Percentiles rank a stretch among this genome's conserved stretches.
phyloP scores from a whole-genome alignment of 2,888 invertebrate genomes.

The Chaitophorus viminalis region DNA sequence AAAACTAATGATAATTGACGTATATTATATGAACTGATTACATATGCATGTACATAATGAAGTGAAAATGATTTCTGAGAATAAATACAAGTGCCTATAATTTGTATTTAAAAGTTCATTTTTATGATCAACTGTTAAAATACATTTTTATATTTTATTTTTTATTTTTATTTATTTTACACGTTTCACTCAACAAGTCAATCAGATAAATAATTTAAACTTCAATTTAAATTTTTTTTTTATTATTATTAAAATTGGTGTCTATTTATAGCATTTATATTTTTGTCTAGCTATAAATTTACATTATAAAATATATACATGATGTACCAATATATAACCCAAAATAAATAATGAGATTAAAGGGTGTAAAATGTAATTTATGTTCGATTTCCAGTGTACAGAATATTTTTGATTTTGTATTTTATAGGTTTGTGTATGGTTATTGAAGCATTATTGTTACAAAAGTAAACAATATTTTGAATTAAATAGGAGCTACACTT shows the following conservation, averaged over 20 bases:
- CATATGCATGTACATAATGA: slow-evolving; percentile 22
- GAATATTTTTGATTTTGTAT: too few species aligned
- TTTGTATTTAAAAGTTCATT: slow-evolving; percentile 5
- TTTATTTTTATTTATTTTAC: not conserved
- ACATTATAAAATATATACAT: too few species aligned
- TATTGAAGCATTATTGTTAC: too few species aligned
- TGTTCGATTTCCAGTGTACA: too few species aligned
- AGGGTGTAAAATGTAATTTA: too few species aligned
- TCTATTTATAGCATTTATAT: not conserved
- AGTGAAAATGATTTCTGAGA: slow-evolving; percentile 2
- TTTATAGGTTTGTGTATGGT: too few species aligned
- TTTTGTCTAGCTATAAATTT: not conserved
- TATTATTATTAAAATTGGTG: too few species aligned
- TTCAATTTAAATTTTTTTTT: not conserved
- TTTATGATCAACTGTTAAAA: slow-evolving; percentile 13
- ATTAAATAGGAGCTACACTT: too few species aligned
- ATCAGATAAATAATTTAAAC: not conserved
- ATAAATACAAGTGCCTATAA: not conserved
- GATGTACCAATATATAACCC: too few species aligned
- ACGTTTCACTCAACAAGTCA: not conserved
- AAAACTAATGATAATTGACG: slow-evolving; percentile 27
- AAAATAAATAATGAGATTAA: too few species aligned
- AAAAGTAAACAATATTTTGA: too few species aligned
- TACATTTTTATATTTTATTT: not conserved
- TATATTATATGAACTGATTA: slow-evolving; percentile 8